A percentile compares a stretch with the other conserved stretches of the same genome.
Conservation (phyloP, 2,113 vertebrate species). For the Polypterus bichir region DNA sequence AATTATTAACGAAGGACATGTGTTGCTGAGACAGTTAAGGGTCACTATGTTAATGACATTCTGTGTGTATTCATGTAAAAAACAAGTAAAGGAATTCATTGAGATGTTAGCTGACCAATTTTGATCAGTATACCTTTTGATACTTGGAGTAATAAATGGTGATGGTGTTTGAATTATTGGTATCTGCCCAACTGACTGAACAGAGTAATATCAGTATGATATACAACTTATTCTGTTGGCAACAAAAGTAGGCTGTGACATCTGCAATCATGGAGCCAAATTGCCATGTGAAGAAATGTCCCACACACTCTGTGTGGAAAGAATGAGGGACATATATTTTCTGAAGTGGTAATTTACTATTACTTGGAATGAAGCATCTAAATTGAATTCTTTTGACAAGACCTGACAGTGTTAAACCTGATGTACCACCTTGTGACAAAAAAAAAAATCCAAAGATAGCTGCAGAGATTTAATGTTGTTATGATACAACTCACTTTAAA, state of each 20-base stretch:
- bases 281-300: neutral
- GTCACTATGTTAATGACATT: no score
- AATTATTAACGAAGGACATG: no score
- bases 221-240: neutral
- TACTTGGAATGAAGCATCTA: conserved; percentile 30
- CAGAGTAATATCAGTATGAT: no score
- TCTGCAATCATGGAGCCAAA: neutral
- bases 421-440: conserved; percentile 27
- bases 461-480: neutral
- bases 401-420: conserved; percentile 28
- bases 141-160: no score
- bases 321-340: conserved; percentile 23
- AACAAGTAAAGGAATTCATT: no score
- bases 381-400: conserved; percentile 51
- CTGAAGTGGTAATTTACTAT: conserved; percentile 50
- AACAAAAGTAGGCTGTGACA: neutral
- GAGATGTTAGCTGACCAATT: no score
- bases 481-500: neutral
- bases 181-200: no score
- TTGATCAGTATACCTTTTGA: no score
- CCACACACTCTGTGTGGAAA: neutral
- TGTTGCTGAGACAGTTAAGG: no score
- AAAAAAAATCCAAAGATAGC: neutral
- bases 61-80: no score
- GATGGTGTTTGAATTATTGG: no score